phyloP scores from a whole-genome alignment of 2,797 vertebrate genomes.

The Argya squamiceps region DNA sequence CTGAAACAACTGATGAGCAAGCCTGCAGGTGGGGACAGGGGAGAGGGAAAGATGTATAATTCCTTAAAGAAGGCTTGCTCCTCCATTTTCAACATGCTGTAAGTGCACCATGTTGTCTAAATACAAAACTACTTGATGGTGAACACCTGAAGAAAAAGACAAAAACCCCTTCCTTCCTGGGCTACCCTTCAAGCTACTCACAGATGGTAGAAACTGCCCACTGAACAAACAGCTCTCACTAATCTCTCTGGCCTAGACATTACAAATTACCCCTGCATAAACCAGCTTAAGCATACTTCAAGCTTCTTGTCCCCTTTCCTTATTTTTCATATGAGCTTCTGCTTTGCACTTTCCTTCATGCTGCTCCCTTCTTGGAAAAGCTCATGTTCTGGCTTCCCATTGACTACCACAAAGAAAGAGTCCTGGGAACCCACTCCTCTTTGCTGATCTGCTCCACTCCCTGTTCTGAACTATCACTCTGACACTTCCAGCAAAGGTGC shows the following conservation, averaged over 20 bases:
- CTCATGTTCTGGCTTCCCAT: neutral
- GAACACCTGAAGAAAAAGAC: neutral
- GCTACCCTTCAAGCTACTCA: neutral
- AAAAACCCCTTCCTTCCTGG: rapidly evolving
- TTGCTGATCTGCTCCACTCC: neutral
- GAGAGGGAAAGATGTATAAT: neutral
- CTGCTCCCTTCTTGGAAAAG: neutral
- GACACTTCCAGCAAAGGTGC: neutral
- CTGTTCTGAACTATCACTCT: neutral
- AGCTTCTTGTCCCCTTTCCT: neutral
- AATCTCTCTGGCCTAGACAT: neutral
- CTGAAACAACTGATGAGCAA: neutral
- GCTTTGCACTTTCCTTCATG: neutral
- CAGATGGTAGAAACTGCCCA: neutral
- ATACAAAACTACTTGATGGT: neutral
- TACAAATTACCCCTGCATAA: neutral
- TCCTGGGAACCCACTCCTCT: neutral
- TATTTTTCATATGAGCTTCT: neutral
- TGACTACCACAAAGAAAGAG: neutral
- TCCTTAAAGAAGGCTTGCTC: neutral
- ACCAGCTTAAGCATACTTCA: neutral
- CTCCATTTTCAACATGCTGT: neutral
- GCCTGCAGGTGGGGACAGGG: neutral
- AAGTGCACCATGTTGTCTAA: neutral
- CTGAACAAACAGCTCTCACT: neutral